Evolutionary conservation across 2,888 invertebrate species (phyloP).

Genomic region (Strigamia maritima): DNA sequence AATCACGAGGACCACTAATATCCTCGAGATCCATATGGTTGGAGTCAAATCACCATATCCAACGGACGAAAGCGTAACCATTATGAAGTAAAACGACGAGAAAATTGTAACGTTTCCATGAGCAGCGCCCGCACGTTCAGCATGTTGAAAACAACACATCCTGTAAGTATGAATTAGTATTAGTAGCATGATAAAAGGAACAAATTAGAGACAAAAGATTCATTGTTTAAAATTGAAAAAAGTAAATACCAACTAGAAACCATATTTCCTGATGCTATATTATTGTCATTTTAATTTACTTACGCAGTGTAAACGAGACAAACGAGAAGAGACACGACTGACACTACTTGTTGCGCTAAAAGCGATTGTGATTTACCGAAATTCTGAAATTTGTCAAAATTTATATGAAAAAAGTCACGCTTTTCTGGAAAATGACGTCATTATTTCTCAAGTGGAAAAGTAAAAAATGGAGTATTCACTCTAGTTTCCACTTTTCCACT

Average conservation of each 20-base stretch:
- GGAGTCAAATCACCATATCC: slow-evolving; percentile 55
- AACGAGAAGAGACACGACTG: slow-evolving; percentile 50
- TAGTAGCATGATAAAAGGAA: no score
- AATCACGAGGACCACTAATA: slow-evolving; percentile 56
- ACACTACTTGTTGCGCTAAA: slow-evolving; percentile 51
- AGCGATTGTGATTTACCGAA: slow-evolving; percentile 51
- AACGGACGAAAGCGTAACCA: slow-evolving; percentile 57
- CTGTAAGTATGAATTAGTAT: slow-evolving; percentile 48
- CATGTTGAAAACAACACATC: slow-evolving; percentile 56
- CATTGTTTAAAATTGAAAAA: no score
- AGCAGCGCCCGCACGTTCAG: slow-evolving; percentile 54
- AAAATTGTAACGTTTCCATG: slow-evolving; percentile 51
- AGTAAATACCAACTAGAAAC: no score
- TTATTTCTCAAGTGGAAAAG: no score
- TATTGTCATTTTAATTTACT: no score
- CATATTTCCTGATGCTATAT: no score
- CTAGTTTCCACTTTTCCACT: no score
- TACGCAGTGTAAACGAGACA: slow-evolving; percentile 53
- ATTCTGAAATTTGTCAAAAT: slow-evolving; percentile 53
- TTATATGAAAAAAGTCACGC: slow-evolving; percentile 52
- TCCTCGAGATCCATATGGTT: slow-evolving; percentile 56
- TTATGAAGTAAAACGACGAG: slow-evolving; percentile 55
- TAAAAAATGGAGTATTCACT: no score
- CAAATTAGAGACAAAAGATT: no score
- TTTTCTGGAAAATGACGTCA: neutral